phyloP scores from a whole-genome alignment of 2,797 vertebrate species.

The Odontamblyopus rebecca region DNA sequence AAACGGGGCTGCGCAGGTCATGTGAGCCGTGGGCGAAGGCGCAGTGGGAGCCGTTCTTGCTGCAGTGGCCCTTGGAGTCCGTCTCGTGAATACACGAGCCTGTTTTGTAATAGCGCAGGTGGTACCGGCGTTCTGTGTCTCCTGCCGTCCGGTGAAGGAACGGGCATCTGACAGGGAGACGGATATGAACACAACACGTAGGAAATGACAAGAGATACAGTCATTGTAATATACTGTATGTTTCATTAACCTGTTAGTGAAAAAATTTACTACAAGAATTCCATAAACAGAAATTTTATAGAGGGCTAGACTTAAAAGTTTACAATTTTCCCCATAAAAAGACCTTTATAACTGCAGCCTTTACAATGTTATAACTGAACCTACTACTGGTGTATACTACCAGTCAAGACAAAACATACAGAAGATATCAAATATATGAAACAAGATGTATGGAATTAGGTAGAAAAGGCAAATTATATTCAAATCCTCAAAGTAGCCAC shows the following conservation, averaged over 20 bases:
- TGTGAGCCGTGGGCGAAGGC: constrained; percentile 97
- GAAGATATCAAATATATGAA: no score
- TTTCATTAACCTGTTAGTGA: no score
- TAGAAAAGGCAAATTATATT: no score
- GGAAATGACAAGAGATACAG: no score
- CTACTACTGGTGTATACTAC: no score
- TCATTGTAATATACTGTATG: no score
- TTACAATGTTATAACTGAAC: no score
- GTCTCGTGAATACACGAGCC: constrained; percentile 99
- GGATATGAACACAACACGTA: not conserved
- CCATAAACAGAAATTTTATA: not conserved
- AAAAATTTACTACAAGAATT: not conserved
- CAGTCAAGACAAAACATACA: no score
- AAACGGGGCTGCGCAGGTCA: constrained; percentile 93
- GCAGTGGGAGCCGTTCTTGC: constrained; percentile 96
- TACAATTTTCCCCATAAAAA: not conserved
- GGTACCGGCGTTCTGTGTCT: constrained; percentile 96
- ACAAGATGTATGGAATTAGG: no score
- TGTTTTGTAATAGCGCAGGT: constrained; percentile 97
- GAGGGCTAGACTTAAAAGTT: not conserved
- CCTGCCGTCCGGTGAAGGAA: constrained; percentile 97
- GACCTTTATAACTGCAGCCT: no score
- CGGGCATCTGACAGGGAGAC: constrained; percentile 80
- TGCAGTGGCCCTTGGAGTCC: constrained; percentile 95
- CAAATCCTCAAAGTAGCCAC: no score